Evolutionary conservation across 2,888 invertebrate species (phyloP), one percentile per base, ranked within the genome.

Genomic region (Lumbricus terrestris): DNA sequence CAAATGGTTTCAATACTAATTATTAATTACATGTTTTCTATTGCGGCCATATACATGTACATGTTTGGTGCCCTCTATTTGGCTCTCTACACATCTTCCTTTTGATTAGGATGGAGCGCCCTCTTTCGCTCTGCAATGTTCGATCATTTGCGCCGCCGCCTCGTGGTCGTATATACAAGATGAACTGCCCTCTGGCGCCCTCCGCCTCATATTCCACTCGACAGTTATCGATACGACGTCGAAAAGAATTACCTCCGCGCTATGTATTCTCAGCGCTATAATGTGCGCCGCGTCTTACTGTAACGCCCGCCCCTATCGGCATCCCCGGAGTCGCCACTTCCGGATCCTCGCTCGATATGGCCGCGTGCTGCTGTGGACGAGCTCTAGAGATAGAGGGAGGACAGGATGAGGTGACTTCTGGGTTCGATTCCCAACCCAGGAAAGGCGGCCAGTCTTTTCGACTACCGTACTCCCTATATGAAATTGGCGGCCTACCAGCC

Each of bases 71-170:
- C 69, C 69, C 69, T 11, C 29, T 11, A n/a, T 69, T 69, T n/a
- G 11, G 6, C 69, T 3, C 5, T n/a, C 69, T 11, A 15, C 69
- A n/a, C 69, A n/a, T 69, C 69, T 69, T 69, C 23, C 8, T 69
- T 69, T n/a, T n/a, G 29, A 29, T 29, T 69, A n/a, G 69, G 69
- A 13, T 69, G n/a, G n/a, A 69, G 11, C 69, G 69, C 69, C 69
- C 69, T 13, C 69, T 69, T 69, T 69, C 11, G 16, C 23, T n/a
- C 29, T 69, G 13, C 69, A 69, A 69, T 69, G n/a, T 69, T 69
- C 69, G 69, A 69, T 69, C 69, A 69, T 69, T 69, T 69, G 69
- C 69, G 69, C 69, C 69, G 69, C 69, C 69, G 69, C 69, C 69
- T 69, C 29, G 69, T 16, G 69, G 69, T n/a, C 69, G 13, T 69